These are phyloP conservation scores for Coenobita brevimanus DNA, from an alignment of 1,140 invertebrate species.

Conservation along the genomic window DNA sequence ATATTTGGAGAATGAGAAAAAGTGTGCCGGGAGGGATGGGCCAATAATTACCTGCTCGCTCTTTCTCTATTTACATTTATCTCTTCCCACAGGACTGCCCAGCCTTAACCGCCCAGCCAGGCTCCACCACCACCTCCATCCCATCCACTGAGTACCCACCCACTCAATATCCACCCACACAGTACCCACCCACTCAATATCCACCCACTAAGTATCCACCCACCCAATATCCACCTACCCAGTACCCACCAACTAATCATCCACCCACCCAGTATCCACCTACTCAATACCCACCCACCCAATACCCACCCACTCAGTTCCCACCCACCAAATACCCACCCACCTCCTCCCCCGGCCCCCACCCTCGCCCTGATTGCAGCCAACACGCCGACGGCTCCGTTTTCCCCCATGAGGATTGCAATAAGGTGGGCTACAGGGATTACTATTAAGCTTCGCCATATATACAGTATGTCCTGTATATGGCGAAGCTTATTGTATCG, in stretches of 20 bases:
- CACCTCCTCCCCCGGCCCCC: background rate
- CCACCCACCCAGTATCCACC: background rate
- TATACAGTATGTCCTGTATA: background rate
- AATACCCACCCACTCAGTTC: background rate
- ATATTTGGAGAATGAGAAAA: too few relatives aligned
- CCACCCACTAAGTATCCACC: background rate
- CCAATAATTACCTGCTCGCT: too few relatives aligned
- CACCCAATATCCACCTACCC: background rate
- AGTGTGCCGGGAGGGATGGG: too few relatives aligned
- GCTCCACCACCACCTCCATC: background rate
- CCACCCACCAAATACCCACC: background rate
- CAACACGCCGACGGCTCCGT: background rate
- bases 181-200: background rate
- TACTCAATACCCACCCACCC: background rate
- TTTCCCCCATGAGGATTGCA: conserved; percentile 42
- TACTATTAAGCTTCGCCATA: too few relatives aligned
- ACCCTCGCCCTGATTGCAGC: conserved; percentile 11
- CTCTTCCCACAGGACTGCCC: too few relatives aligned
- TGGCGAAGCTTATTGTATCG: too few relatives aligned
- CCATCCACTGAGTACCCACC: background rate
- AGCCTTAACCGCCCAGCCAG: background rate
- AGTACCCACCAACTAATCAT: background rate
- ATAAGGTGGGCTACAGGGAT: conserved; percentile 54
- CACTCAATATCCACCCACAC: background rate
- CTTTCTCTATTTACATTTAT: too few relatives aligned